Conservation (phyloP, 2,888 invertebrate species). For the Mythimna pallens region DNA sequence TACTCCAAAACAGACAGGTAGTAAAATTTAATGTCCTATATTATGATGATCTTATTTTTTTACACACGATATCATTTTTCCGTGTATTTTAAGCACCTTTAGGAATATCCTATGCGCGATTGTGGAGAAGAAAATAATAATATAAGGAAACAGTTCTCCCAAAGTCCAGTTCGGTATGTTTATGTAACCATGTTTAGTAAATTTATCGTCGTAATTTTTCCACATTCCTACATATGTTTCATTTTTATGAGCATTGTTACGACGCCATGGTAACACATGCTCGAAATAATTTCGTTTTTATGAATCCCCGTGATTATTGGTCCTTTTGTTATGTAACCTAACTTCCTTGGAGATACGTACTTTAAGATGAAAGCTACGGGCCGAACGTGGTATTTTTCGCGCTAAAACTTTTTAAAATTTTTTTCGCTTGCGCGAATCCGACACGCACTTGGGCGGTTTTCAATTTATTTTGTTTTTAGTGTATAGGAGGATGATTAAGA, state of each 20-base stretch:
- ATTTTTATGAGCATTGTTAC: slow-evolving; percentile 76
- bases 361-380: no score
- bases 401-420: no score
- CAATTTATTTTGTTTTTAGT: no score
- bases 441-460: no score
- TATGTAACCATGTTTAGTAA: slow-evolving; percentile 75
- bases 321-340: slow-evolving; percentile 11
- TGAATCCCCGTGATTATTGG: slow-evolving; percentile 67
- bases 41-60: slow-evolving; percentile 58
- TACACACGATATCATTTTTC: slow-evolving; percentile 50
- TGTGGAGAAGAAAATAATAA: slow-evolving; percentile 50
- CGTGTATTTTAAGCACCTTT: slow-evolving; percentile 20
- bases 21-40: slow-evolving; percentile 67
- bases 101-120: slow-evolving; percentile 19
- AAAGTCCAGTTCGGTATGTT: slow-evolving; percentile 72
- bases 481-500: no score
- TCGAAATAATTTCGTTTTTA: slow-evolving; percentile 70
- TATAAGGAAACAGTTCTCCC: slow-evolving; percentile 61
- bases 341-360: slow-evolving; percentile 2
- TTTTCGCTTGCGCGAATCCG: no score
- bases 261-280: slow-evolving; percentile 70
- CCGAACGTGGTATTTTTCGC: no score
- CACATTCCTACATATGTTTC: slow-evolving; percentile 72
- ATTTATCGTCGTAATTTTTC: slow-evolving; percentile 79
- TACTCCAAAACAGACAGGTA: slow-evolving; percentile 69